phyloP scores from a whole-genome alignment of 2,113 vertebrate species.

The Nannobrachium achirus region DNA sequence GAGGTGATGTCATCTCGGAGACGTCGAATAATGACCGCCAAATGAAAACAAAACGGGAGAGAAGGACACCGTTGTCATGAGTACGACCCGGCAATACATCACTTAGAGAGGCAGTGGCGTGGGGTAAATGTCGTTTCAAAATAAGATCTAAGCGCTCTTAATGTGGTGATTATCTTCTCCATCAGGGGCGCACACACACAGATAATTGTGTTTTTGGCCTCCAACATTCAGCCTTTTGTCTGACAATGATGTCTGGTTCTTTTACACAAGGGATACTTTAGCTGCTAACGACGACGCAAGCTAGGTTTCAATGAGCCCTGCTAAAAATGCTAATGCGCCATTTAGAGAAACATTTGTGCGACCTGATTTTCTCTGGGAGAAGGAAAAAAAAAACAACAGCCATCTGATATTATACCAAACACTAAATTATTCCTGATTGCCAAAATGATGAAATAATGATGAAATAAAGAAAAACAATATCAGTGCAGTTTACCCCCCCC shows the following conservation, averaged over 20 bases:
- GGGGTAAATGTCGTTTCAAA: background rate
- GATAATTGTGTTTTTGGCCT: slow-evolving; percentile 11
- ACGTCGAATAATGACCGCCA: background rate
- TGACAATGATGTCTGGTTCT: background rate
- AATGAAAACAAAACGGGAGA: background rate
- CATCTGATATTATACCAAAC: too few relatives aligned
- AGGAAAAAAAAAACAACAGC: too few relatives aligned
- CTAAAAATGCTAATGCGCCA: too few relatives aligned
- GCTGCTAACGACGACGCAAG: too few relatives aligned
- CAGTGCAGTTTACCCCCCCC: background rate
- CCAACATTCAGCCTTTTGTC: background rate
- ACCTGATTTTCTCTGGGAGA: too few relatives aligned
- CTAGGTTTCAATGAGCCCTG: too few relatives aligned
- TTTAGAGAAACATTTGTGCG: too few relatives aligned
- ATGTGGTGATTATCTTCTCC: slow-evolving; percentile 21
- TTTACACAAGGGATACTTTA: background rate
- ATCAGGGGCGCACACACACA: background rate
- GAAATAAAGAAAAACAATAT: too few relatives aligned
- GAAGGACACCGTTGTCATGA: too few relatives aligned
- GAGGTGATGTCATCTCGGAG: background rate
- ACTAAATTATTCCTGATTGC: too few relatives aligned
- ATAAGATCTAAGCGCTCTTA: slow-evolving; percentile 4
- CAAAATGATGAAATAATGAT: too few relatives aligned
- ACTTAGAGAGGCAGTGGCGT: background rate
- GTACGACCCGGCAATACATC: too few relatives aligned